Base-by-base conservation (phyloP, 1,140 invertebrate species). In the Aphaenogaster floridana region DNA sequence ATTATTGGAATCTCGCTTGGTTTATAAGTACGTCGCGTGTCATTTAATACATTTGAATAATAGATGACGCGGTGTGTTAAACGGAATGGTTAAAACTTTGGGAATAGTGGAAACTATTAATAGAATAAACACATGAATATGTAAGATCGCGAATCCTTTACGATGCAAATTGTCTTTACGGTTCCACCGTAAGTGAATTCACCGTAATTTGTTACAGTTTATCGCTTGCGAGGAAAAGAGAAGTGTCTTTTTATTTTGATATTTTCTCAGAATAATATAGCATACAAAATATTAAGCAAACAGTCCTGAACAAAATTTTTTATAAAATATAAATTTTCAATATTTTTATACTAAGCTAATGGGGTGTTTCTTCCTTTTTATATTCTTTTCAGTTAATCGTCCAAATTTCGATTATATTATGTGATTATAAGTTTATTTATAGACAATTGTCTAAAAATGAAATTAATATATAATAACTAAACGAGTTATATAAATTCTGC, bases 121-220 rank as follows among this genome's bases (percentile, higher is more conserved):
- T 84, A 84, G 42, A 76, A 69, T 63, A 76, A 84, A 72, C 69
- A 84, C 69, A 84, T 84, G 80, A 84, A 84, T 84, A 84, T 84
- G 80, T 84, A 84, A 84, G 80, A 48, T 57, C 4, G 42, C 34
- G 42, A 74, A 50, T 76, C 80, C 69, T 84, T 84, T 84, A 72
- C 80, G 52, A 76, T 84, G 80, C 69, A 84, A 84, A 84, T 84
- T 61, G 28, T 84, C 13, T 17, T 45, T 28, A 17, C 13, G 42
- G 28, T 59, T 48, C 8, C 42, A 13, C 42, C 6, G 21, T 34
- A 17, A 61, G 17, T 13, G 69, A 34, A 21, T 57, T 57, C 28
- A 50, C n/a, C 5, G 69, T 84, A 50, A 28, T 74, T 59, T 45
- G 52, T 66, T 72, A 74, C 69, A 74, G 45, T 84, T 84, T 76